A percentile compares a stretch with the other conserved stretches of the same genome.
Evolutionary conservation across 2,888 invertebrate genomes (phyloP).

Genomic region (Atethmia centrago): DNA sequence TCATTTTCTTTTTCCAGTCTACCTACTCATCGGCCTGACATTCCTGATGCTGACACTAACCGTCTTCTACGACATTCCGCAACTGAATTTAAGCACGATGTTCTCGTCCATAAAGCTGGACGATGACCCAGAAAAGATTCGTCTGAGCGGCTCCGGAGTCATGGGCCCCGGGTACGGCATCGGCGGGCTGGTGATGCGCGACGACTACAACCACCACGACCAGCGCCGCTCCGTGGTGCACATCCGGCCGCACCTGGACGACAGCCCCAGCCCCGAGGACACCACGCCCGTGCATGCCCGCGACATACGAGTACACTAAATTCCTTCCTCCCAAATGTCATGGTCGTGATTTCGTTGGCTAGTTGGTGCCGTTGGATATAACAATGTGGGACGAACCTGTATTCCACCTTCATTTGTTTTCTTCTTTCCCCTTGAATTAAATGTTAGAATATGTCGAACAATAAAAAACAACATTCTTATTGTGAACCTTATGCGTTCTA

Average conservation of each 20-base stretch:
- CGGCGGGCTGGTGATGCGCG: slow-evolving; percentile 86
- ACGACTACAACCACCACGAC: slow-evolving; percentile 87
- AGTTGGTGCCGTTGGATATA: slow-evolving; percentile 57
- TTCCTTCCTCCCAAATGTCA: slow-evolving; percentile 33
- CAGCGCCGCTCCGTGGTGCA: slow-evolving; percentile 92
- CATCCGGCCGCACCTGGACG: slow-evolving; percentile 92
- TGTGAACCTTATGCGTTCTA: slow-evolving; percentile 37
- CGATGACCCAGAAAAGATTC: slow-evolving; percentile 92
- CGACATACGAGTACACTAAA: slow-evolving; percentile 90
- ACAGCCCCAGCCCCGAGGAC: slow-evolving; percentile 93
- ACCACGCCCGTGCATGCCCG: slow-evolving; percentile 91
- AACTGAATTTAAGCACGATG: slow-evolving; percentile 95
- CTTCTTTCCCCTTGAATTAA: slow-evolving; percentile 5
- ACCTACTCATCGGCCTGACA: slow-evolving; percentile 94
- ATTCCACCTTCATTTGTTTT: slow-evolving; percentile 12
- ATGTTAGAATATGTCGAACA: slow-evolving; percentile 12
- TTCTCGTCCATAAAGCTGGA: slow-evolving; percentile 92
- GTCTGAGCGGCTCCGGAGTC: slow-evolving; percentile 90
- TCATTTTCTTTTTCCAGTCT: slow-evolving; percentile 89
- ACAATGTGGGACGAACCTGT: slow-evolving; percentile 56
- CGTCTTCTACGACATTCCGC: slow-evolving; percentile 97
- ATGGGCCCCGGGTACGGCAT: slow-evolving; percentile 87
- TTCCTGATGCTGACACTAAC: slow-evolving; percentile 96
- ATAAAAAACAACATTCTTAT: neutral
- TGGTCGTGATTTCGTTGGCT: slow-evolving; percentile 45